phyloP scores from a whole-genome alignment of 2,888 invertebrate genomes.

The Dicycla oo region DNA sequence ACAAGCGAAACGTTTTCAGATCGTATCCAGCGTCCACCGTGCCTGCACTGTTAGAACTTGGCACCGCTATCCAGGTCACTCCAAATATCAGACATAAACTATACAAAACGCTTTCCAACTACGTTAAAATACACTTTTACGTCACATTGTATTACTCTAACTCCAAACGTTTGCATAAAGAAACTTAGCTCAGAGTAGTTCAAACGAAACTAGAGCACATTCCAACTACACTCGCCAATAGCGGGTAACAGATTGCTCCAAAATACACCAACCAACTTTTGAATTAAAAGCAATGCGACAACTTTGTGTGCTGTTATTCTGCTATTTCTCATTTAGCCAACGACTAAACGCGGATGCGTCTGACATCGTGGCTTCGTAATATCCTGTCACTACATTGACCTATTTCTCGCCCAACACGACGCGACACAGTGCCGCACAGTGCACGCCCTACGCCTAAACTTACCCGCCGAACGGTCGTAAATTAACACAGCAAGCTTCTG shows the following conservation, averaged over 20 bases:
- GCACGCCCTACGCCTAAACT: conserved; percentile 62
- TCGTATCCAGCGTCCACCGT: conserved; percentile 15
- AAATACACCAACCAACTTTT: conserved; percentile 59
- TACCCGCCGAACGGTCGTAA: conserved; percentile 57
- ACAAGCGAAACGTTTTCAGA: conserved; percentile 36
- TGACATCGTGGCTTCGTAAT: conserved; percentile 87
- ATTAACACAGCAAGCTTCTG: conserved; percentile 64
- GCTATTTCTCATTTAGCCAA: conserved; percentile 86
- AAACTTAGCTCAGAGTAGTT: conserved; percentile 47
- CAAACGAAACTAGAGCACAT: conserved; percentile 51
- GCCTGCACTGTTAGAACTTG: conserved; percentile 36
- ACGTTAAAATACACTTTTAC: conserved; percentile 51
- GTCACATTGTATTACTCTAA: conserved; percentile 45
- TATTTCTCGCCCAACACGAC: conserved; percentile 73
- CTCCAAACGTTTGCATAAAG: conserved; percentile 52
- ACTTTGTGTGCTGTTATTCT: conserved; percentile 70
- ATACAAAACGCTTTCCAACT: conserved; percentile 49
- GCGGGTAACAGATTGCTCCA: conserved; percentile 55
- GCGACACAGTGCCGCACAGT: conserved; percentile 69
- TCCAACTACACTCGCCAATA: conserved; percentile 49
- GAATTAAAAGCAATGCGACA: conserved; percentile 64
- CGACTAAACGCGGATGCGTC: conserved; percentile 81
- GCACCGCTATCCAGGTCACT: conserved; percentile 49
- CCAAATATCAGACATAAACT: conserved; percentile 32
- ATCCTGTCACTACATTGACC: conserved; percentile 86